Conservation (phyloP, 2,888 invertebrate genomes). For the Phaonia tiefii region DNA sequence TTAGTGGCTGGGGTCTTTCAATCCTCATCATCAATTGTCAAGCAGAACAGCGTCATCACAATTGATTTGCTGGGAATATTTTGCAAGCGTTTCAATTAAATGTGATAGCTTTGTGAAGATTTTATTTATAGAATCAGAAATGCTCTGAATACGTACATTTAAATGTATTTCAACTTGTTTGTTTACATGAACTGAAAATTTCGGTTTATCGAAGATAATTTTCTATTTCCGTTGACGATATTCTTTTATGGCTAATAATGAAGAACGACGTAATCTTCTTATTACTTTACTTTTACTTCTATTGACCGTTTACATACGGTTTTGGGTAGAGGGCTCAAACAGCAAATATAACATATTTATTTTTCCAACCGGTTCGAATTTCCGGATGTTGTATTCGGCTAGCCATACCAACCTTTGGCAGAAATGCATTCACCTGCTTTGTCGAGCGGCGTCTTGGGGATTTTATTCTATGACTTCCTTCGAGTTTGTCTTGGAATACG, state of each 20-base stretch:
- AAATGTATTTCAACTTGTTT: not conserved
- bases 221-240: not conserved
- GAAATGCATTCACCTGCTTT: no score
- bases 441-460: no score
- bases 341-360: slow-evolving; percentile 7
- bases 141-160: no score
- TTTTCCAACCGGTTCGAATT: no score
- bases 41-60: not conserved
- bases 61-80: slow-evolving; percentile 18
- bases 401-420: no score
- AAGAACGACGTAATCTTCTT: not conserved
- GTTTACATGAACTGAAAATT: not conserved
- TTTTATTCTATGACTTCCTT: no score
- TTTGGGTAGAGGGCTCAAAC: not conserved
- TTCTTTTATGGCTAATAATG: not conserved
- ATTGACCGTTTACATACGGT: not conserved
- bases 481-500: no score
- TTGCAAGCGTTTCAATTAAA: slow-evolving; percentile 54
- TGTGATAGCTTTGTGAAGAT: slow-evolving; percentile 39
- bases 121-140: slow-evolving; percentile 11
- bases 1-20: no score
- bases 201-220: not conserved
- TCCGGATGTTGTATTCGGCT: no score
- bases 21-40: not conserved
- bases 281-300: not conserved